These are phyloP conservation scores for Amazona guildingii DNA, from an alignment of 2,113 vertebrate species.

Conservation along the genomic window DNA sequence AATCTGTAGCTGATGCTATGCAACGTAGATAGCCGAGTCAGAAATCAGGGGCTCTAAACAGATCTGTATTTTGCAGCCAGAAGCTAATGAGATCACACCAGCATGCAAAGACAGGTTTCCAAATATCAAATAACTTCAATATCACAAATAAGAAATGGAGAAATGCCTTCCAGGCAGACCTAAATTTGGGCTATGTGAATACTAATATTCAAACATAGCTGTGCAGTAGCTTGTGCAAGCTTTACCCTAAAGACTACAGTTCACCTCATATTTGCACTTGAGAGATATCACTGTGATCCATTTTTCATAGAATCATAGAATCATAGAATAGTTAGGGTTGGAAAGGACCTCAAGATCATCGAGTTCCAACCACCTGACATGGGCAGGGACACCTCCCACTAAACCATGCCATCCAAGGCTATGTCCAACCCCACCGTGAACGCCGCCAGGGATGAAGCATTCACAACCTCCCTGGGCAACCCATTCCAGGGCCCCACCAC, in stretches of 20 bases:
- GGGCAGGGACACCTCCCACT: too few relatives aligned
- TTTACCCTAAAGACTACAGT: background rate
- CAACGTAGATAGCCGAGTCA: background rate
- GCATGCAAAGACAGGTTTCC: background rate
- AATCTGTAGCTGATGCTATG: constrained; percentile 21
- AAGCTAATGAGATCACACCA: background rate
- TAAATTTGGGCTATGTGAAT: background rate
- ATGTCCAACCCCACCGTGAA: too few relatives aligned
- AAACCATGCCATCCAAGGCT: too few relatives aligned
- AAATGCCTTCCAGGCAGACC: background rate
- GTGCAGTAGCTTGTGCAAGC: background rate
- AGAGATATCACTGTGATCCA: background rate
- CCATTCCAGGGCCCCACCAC: too few relatives aligned
- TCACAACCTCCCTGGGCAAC: too few relatives aligned
- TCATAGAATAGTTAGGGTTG: too few relatives aligned
- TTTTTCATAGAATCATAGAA: background rate
- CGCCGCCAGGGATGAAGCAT: too few relatives aligned
- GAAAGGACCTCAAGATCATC: too few relatives aligned
- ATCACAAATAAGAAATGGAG: background rate
- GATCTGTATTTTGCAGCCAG: background rate
- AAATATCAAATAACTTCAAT: background rate
- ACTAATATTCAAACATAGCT: background rate
- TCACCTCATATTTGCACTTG: background rate
- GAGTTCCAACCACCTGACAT: too few relatives aligned
- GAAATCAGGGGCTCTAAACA: background rate